Percentiles rank a stretch among this genome's conserved stretches.
These are phyloP conservation scores for Melolontha melolontha DNA, from an alignment of 2,888 invertebrate species.

Conservation along the genomic window DNA sequence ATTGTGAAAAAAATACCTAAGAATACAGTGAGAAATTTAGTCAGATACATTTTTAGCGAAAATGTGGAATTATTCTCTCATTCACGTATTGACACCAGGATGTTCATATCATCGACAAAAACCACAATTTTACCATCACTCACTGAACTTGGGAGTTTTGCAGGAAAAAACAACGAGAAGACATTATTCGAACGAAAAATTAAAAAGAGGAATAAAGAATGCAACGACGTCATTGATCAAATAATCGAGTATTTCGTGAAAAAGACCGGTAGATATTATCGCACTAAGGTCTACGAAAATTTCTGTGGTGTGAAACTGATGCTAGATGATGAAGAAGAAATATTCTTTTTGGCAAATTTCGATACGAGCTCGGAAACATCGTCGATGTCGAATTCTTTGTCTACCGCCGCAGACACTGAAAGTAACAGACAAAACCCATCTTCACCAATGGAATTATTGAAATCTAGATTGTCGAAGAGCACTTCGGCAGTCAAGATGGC, in stretches of 20 bases:
- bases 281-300: slow-evolving; percentile 26
- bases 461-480: slow-evolving; percentile 26
- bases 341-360: slow-evolving; percentile 25
- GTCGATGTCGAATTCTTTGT: background rate
- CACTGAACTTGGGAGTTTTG: too few relatives aligned
- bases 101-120: background rate
- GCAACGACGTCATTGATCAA: slow-evolving; percentile 15
- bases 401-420: background rate
- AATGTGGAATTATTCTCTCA: background rate
- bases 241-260: slow-evolving; percentile 34
- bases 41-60: background rate
- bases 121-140: too few relatives aligned
- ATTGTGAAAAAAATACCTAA: slow-evolving; percentile 19
- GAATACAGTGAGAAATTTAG: background rate
- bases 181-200: background rate
- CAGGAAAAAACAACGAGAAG: too few relatives aligned
- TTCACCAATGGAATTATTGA: slow-evolving; percentile 3
- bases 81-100: slow-evolving; percentile 2
- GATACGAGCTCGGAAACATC: slow-evolving; percentile 11
- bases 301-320: slow-evolving; percentile 30
- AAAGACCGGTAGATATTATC: slow-evolving; percentile 31
- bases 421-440: slow-evolving; percentile 8
- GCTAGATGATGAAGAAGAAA: slow-evolving; percentile 32
- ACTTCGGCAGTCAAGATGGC: slow-evolving; percentile 24
- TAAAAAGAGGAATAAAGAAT: slow-evolving; percentile 13